Conservation (phyloP, 2,113 vertebrate species). For the Erinaceus europaeus region DNA sequence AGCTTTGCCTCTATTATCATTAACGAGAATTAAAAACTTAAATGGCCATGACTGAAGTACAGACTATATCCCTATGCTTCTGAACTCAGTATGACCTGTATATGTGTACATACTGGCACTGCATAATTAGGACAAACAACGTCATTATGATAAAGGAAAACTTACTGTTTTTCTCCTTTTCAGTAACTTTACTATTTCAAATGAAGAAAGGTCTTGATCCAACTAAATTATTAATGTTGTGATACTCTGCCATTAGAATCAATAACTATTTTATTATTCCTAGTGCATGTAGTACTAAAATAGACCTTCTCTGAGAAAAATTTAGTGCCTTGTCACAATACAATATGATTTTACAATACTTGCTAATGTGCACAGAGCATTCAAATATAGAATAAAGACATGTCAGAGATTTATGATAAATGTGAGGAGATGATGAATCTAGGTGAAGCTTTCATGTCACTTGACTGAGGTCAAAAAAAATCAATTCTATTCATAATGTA, state of each 20-base stretch:
- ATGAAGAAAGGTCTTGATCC: constrained; percentile 45
- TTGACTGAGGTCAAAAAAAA: constrained; percentile 71
- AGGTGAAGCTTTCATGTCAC: constrained; percentile 60
- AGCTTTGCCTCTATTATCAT: neutral
- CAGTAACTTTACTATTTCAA: constrained; percentile 62
- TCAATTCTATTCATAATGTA: constrained; percentile 74
- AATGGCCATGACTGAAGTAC: neutral
- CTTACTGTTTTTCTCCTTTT: constrained; percentile 40
- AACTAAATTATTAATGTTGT: constrained; percentile 65
- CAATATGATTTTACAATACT: constrained; percentile 77
- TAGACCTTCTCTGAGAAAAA: constrained; percentile 70
- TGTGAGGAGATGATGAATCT: constrained; percentile 64
- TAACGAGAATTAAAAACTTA: constrained; percentile 47
- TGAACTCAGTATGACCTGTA: constrained; percentile 70
- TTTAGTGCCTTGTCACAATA: constrained; percentile 70
- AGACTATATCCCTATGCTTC: constrained; percentile 45
- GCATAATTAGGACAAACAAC: constrained; percentile 73
- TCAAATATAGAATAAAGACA: constrained; percentile 77
- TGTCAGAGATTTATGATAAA: constrained; percentile 75
- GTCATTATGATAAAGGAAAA: constrained; percentile 57
- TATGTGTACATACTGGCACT: neutral
- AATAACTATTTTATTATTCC: constrained; percentile 81
- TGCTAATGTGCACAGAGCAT: constrained; percentile 76
- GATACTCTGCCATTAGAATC: constrained; percentile 80
- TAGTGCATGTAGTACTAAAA: constrained; percentile 66